Percentiles rank a stretch among this genome's conserved stretches.
phyloP scores from a whole-genome alignment of 1,140 invertebrate species.

The Nephila pilipes region DNA sequence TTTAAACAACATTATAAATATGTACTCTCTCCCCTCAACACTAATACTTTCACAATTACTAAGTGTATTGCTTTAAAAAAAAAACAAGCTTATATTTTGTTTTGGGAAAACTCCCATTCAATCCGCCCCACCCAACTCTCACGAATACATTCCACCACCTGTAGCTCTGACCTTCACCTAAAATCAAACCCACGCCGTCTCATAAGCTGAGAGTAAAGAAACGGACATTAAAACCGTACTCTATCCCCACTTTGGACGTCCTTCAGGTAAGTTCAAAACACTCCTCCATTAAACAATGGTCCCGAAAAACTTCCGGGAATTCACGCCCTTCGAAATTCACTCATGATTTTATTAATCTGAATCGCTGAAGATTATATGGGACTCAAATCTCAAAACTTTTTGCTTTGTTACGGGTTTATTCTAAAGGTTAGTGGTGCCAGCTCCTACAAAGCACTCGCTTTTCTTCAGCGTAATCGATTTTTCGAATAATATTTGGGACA shows the following conservation, averaged over 20 bases:
- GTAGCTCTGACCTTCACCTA: slow-evolving; percentile 58
- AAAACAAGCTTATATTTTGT: background rate
- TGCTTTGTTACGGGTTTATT: background rate
- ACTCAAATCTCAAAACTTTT: background rate
- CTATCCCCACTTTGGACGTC: slow-evolving; percentile 24
- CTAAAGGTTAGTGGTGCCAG: slow-evolving; percentile 15
- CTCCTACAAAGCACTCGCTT: slow-evolving; percentile 34
- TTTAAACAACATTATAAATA: background rate
- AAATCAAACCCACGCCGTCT: slow-evolving; percentile 2
- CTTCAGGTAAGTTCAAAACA: slow-evolving; percentile 40
- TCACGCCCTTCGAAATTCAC: slow-evolving; percentile 31
- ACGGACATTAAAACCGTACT: slow-evolving; percentile 2
- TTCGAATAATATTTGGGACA: background rate
- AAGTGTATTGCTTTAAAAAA: background rate
- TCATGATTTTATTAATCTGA: background rate
- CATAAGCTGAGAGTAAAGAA: background rate
- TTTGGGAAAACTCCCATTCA: slow-evolving; percentile 49
- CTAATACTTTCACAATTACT: slow-evolving; percentile 16
- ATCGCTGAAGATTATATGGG: background rate
- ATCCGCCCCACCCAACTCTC: slow-evolving; percentile 53
- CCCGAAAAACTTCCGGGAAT: slow-evolving; percentile 53
- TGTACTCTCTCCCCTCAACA: background rate
- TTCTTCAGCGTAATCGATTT: slow-evolving; percentile 14
- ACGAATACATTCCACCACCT: slow-evolving; percentile 43
- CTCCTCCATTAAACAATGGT: slow-evolving; percentile 3